A percentile compares a stretch with the other conserved stretches of the same genome.
Conservation (phyloP, 2,797 vertebrate genomes). For the Sebastiscus albofasciatus region DNA sequence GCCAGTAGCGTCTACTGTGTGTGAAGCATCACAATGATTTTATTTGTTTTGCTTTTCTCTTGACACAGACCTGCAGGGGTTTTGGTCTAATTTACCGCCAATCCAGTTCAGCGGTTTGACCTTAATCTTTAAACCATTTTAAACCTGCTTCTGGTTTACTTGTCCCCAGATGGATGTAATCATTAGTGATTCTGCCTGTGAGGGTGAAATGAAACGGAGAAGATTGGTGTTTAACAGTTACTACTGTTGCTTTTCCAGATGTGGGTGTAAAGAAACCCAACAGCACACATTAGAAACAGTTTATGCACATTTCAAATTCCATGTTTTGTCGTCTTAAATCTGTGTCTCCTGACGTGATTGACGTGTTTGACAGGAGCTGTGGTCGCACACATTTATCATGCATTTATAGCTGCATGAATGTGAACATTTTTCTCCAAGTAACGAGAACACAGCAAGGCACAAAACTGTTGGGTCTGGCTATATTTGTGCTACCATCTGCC, state of each 20-base stretch:
- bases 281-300: not conserved
- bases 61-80: not conserved
- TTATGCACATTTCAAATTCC: not conserved
- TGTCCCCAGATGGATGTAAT: conserved; percentile 25
- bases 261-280: not conserved
- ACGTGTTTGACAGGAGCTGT: not conserved
- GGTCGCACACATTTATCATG: not conserved
- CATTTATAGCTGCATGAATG: conserved; percentile 4
- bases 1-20: not conserved
- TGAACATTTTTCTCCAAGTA: not conserved
- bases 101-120: conserved; percentile 9
- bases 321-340: conserved; percentile 1
- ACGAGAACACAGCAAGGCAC: not conserved
- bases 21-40: not conserved
- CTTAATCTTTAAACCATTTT: conserved; percentile 26
- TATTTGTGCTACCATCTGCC: conserved; percentile 25
- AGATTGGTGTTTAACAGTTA: not conserved
- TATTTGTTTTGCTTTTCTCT: conserved; percentile 18
- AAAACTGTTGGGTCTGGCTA: conserved; percentile 10
- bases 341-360: not conserved
- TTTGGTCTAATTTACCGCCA: conserved; percentile 20
- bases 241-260: conserved; percentile 14
- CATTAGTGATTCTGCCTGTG: conserved; percentile 27
- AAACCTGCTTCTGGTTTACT: conserved; percentile 25
- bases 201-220: conserved; percentile 15